Evolutionary conservation across 2,113 vertebrate species (phyloP).

Genomic region (Ptilonorhynchus violaceus): DNA sequence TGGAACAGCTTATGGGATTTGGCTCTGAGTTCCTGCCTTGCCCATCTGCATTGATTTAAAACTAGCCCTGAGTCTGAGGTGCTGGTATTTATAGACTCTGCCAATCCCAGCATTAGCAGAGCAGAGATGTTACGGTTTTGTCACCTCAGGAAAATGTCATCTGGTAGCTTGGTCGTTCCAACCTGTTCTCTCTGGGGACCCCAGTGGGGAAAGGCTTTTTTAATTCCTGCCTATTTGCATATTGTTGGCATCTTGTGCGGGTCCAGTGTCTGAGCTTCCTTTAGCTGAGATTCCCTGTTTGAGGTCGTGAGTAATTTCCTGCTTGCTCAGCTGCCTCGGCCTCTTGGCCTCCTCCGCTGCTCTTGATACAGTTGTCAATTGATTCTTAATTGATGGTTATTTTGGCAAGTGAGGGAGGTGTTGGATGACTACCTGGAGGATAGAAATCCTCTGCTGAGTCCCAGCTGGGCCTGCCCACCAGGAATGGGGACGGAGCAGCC

Average conservation of each 20-base stretch:
- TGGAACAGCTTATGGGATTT: slow-evolving; percentile 60
- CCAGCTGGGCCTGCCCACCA: background rate
- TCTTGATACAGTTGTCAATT: background rate
- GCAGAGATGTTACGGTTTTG: background rate
- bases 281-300: background rate
- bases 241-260: background rate
- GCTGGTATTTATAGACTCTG: slow-evolving; percentile 44
- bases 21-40: slow-evolving; percentile 17
- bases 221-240: background rate
- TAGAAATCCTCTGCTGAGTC: background rate
- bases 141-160: slow-evolving; percentile 12
- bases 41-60: slow-evolving; percentile 50
- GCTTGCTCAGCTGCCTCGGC: background rate
- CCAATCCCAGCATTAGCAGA: slow-evolving; percentile 26
- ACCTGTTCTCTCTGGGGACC: background rate
- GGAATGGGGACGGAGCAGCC: background rate
- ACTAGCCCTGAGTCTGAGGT: background rate
- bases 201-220: background rate
- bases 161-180: background rate
- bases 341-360: background rate
- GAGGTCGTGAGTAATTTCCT: slow-evolving; percentile 10
- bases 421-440: background rate
- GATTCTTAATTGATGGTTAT: background rate
- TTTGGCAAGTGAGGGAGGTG: background rate
- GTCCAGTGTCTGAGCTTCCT: background rate